Evolutionary conservation across 2,113 vertebrate genomes (phyloP).

Genomic region (Bufo bufo): DNA sequence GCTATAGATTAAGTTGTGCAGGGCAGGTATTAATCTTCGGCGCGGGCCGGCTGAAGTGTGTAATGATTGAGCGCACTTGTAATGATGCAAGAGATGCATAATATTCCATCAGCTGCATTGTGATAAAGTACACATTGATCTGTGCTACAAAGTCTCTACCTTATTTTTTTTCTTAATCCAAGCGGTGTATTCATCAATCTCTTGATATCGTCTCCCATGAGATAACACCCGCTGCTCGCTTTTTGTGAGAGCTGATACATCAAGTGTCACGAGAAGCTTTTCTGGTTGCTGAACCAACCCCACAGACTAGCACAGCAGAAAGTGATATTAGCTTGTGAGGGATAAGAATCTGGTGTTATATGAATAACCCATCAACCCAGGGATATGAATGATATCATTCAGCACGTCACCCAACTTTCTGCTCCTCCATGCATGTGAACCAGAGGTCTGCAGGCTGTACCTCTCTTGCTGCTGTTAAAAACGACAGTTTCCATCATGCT

Average conservation of each 20-base stretch:
- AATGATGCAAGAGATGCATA: conserved; percentile 53
- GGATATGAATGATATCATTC: neutral
- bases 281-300: neutral
- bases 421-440: neutral
- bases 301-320: conserved; percentile 9
- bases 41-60: conserved; percentile 19
- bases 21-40: conserved; percentile 48
- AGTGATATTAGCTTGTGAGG: neutral
- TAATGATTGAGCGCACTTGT: conserved; percentile 48
- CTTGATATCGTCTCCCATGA: conserved; percentile 39
- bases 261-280: conserved; percentile 37
- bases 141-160: conserved; percentile 33
- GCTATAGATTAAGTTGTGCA: conserved; percentile 37
- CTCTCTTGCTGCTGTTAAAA: neutral
- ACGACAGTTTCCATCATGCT: neutral
- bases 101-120: conserved; percentile 39
- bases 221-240: conserved; percentile 38
- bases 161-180: conserved; percentile 15
- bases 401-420: neutral
- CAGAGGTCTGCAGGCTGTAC: neutral
- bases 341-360: conserved; percentile 36
- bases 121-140: conserved; percentile 55
- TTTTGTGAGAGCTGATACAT: conserved; percentile 46
- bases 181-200: conserved; percentile 49
- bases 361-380: neutral